Conservation (phyloP, 2,113 vertebrate species). For the Caranx melampygus region DNA sequence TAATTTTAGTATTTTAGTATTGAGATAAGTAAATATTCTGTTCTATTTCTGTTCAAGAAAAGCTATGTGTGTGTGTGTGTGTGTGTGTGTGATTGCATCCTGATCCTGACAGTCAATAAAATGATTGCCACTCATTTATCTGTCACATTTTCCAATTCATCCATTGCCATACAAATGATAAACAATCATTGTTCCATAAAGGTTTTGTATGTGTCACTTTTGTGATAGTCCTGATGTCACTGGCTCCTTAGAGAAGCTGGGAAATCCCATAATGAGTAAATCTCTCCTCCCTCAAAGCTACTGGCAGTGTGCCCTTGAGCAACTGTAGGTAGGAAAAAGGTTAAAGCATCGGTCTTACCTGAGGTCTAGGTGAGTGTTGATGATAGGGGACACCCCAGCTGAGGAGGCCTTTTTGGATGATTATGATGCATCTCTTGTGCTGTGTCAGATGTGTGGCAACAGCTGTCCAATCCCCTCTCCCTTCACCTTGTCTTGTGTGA, state of each 20-base stretch:
- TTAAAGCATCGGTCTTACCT: background rate
- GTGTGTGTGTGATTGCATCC: too few relatives aligned
- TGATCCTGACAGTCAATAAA: too few relatives aligned
- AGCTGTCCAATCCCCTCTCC: constrained; percentile 53
- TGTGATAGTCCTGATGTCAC: background rate
- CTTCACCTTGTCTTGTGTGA: constrained; percentile 53
- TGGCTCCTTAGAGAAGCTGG: background rate
- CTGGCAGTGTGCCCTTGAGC: background rate
- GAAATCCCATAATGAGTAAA: background rate
- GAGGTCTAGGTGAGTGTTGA: background rate
- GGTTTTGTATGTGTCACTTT: too few relatives aligned
- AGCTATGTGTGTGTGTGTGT: too few relatives aligned
- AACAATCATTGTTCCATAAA: too few relatives aligned
- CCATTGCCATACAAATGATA: too few relatives aligned
- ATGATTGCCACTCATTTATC: too few relatives aligned
- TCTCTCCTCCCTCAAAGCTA: background rate
- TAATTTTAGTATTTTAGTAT: too few relatives aligned
- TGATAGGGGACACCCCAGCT: constrained; percentile 1
- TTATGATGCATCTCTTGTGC: constrained; percentile 13
- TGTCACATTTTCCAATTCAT: too few relatives aligned
- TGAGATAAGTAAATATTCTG: too few relatives aligned
- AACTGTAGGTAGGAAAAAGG: background rate
- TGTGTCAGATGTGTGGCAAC: constrained; percentile 63
- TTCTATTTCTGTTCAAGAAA: too few relatives aligned
- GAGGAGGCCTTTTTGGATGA: background rate